These are phyloP conservation scores for Pygocentrus nattereri DNA, from an alignment of 2,797 vertebrate genomes.

Conservation along the genomic window DNA sequence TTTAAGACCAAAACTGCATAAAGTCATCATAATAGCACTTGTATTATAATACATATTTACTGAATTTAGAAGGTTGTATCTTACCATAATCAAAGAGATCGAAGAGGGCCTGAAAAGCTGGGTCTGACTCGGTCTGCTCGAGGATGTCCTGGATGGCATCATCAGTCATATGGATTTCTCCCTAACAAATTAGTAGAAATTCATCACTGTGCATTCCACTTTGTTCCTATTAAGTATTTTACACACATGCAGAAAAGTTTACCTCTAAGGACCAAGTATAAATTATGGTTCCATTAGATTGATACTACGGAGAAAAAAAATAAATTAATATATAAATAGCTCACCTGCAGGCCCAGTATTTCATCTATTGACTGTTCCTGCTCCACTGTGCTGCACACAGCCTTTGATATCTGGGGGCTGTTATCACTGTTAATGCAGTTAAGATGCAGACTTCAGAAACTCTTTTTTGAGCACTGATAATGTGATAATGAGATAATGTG, in stretches of 20 bases:
- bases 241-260: not conserved
- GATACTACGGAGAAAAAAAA: not conserved
- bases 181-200: constrained; percentile 71
- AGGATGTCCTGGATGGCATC: constrained; percentile 97
- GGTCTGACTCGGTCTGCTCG: constrained; percentile 96
- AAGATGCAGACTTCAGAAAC: constrained; percentile 26
- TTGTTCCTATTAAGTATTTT: not conserved
- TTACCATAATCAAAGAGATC: constrained; percentile 96
- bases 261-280: not conserved
- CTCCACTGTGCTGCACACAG: constrained; percentile 80
- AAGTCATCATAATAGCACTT: too few species aligned
- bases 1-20: not conserved
- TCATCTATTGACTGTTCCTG: constrained; percentile 96
- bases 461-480: not conserved
- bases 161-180: constrained; percentile 98
- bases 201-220: not conserved
- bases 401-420: constrained; percentile 82
- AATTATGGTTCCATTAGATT: not conserved
- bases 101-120: constrained; percentile 97
- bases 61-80: constrained; percentile 1
- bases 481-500: not conserved
- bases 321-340: not conserved
- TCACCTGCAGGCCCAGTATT: constrained; percentile 94
- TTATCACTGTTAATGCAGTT: constrained; percentile 81
- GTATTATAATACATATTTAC: not conserved